A percentile compares a stretch with the other conserved stretches of the same genome.
These are phyloP conservation scores for Pristionchus maxplancki DNA, from an alignment of 2,888 invertebrate species.

Conservation along the genomic window DNA sequence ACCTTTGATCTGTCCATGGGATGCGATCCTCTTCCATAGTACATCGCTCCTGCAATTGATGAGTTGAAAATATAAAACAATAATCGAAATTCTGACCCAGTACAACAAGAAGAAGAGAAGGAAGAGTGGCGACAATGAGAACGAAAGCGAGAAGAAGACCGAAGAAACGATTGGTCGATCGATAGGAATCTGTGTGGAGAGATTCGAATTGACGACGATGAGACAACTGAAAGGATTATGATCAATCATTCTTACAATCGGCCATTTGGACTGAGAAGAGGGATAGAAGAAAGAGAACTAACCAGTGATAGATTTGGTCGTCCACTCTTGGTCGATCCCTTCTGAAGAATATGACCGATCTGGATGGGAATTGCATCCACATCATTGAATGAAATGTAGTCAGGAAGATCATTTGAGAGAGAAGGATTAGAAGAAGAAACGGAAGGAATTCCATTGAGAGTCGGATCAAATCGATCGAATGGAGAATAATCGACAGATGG, in stretches of 20 bases:
- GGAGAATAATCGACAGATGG: constrained; percentile 16
- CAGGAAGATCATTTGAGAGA: neutral
- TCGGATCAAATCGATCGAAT: constrained; percentile 19
- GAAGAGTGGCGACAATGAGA: constrained; percentile 36
- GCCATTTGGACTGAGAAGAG: no score
- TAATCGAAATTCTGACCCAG: no score
- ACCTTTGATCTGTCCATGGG: constrained; percentile 51
- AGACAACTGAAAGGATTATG: neutral
- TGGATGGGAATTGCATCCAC: constrained; percentile 45
- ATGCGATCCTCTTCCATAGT: constrained; percentile 34
- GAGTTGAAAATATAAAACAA: no score
- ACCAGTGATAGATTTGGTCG: constrained; percentile 36
- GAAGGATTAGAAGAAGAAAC: constrained; percentile 6
- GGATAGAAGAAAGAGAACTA: neutral
- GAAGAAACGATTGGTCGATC: constrained; percentile 25
- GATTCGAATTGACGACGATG: constrained; percentile 46
- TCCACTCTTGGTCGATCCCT: constrained; percentile 1
- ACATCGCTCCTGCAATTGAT: constrained; percentile 39
- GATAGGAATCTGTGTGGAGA: constrained; percentile 12
- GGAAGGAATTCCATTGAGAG: constrained; percentile 28
- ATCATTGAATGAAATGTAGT: constrained; percentile 31
- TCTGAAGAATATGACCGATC: neutral
- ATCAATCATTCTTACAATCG: no score
- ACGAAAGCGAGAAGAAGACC: constrained; percentile 29
- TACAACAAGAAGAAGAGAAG: constrained; percentile 44